These are phyloP conservation scores for Hyla sarda DNA, from an alignment of 2,113 vertebrate genomes.

Conservation along the genomic window DNA sequence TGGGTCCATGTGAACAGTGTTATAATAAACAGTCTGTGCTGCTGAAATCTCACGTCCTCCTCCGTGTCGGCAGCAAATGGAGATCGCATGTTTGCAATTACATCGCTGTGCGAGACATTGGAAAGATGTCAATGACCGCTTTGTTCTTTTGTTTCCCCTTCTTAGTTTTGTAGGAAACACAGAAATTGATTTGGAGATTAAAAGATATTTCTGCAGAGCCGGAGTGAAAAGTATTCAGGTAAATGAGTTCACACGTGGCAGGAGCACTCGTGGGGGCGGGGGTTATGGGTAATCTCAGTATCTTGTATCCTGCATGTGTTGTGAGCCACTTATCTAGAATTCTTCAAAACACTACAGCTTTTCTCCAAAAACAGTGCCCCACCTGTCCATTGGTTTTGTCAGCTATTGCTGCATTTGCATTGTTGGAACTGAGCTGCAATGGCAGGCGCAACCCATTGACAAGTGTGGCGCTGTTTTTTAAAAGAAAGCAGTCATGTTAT, in stretches of 20 bases:
- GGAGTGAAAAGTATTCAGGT: conserved; percentile 98
- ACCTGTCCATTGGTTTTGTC: too few species aligned
- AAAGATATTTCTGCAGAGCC: conserved; percentile 95
- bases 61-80: background rate
- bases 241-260: conserved; percentile 10
- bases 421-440: too few species aligned
- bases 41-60: background rate
- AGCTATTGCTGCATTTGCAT: too few species aligned
- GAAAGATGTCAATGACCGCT: background rate
- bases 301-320: background rate
- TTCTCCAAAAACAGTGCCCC: too few species aligned
- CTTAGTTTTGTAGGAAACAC: conserved; percentile 94
- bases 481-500: too few species aligned
- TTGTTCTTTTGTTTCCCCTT: conserved; percentile 59
- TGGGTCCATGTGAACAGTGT: background rate
- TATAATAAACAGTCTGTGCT: background rate
- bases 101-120: background rate
- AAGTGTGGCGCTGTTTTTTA: too few species aligned
- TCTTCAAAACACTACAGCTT: too few species aligned
- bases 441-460: too few species aligned
- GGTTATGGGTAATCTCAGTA: background rate
- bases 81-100: conserved; percentile 2
- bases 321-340: too few species aligned
- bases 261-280: background rate
- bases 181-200: conserved; percentile 94